Conservation (phyloP, 2,797 vertebrate species). For the Tapera naevia region DNA sequence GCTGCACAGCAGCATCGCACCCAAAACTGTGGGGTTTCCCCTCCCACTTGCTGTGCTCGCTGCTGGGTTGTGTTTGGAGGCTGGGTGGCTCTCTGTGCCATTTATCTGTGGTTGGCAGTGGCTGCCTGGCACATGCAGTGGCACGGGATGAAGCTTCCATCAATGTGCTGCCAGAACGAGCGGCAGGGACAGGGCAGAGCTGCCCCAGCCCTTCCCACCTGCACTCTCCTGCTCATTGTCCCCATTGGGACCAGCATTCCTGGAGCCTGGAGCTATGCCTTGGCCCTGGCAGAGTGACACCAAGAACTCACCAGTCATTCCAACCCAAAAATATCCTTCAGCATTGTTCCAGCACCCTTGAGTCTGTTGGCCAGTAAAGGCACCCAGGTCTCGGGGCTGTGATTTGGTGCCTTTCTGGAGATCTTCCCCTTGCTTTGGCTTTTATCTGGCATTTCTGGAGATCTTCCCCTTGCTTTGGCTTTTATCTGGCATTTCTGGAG, state of each 20-base stretch:
- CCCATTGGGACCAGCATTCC: fast-evolving
- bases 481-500: neutral
- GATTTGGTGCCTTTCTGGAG: neutral
- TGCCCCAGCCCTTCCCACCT: neutral
- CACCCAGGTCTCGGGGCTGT: no score
- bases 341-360: neutral
- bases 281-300: neutral
- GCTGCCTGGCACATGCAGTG: fast-evolving
- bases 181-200: neutral
- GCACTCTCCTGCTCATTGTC: neutral
- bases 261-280: fast-evolving
- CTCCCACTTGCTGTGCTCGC: neutral
- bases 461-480: neutral
- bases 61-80: fast-evolving
- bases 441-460: neutral
- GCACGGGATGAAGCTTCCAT: neutral
- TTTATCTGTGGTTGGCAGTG: neutral
- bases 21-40: neutral
- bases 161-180: fast-evolving
- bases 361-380: neutral
- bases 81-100: neutral
- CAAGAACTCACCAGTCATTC: neutral
- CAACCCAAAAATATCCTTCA: neutral
- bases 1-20: neutral
- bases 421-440: neutral